phyloP scores from a whole-genome alignment of 2,113 vertebrate genomes.

The Pluvianellus socialis region DNA sequence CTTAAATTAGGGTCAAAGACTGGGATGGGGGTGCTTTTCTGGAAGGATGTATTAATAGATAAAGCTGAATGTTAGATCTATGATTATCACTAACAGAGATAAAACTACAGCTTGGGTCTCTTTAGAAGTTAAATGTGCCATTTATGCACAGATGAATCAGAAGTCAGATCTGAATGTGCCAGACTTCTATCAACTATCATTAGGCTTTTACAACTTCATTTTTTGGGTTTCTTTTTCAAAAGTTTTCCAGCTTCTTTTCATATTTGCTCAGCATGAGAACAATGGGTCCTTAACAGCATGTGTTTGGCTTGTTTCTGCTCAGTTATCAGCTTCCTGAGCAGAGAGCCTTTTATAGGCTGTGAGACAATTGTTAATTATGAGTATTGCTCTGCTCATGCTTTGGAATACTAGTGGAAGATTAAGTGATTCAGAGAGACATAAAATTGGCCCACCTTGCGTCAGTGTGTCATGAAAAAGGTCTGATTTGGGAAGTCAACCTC shows the following conservation, averaged over 20 bases:
- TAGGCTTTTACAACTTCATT: background rate
- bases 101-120: background rate
- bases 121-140: background rate
- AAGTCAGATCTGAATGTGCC: background rate
- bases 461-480: background rate
- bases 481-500: background rate
- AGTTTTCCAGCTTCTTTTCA: background rate
- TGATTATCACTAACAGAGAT: background rate
- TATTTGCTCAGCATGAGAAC: background rate
- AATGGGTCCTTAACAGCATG: background rate
- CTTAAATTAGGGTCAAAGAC: background rate
- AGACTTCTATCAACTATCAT: background rate
- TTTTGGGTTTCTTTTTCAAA: background rate
- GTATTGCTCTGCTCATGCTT: background rate
- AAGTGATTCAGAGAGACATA: background rate
- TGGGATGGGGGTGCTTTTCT: background rate
- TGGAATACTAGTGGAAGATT: background rate
- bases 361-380: background rate
- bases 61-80: background rate
- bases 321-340: conserved; percentile 1
- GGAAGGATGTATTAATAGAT: background rate
- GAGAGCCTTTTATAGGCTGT: background rate
- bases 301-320: background rate
- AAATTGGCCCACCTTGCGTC: background rate
- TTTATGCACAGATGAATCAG: background rate